Evolutionary conservation across 2,888 invertebrate species (phyloP).

Genomic region (Lycophotia porphyrea): DNA sequence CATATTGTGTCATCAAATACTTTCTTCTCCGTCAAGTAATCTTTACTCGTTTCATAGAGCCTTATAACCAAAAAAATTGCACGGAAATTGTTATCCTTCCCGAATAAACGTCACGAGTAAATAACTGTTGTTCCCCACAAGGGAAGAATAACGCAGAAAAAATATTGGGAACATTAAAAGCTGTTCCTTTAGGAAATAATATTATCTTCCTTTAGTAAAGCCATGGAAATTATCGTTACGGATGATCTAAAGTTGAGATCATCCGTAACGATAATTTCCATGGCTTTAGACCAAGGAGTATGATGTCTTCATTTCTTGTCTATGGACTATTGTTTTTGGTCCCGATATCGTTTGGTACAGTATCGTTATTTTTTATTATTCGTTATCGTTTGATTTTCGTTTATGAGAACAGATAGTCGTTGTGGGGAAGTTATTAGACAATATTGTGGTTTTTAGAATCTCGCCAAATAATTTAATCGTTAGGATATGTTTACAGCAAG

Average conservation of each 20-base stretch:
- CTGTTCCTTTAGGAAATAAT: constrained; percentile 19
- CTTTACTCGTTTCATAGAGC: neutral
- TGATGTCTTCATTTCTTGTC: constrained; percentile 11
- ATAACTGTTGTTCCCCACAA: constrained; percentile 10
- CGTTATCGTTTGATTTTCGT: constrained; percentile 59
- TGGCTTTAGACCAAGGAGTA: constrained; percentile 15
- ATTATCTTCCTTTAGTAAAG: no score
- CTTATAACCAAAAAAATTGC: neutral
- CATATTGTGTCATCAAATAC: neutral
- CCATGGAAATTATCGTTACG: no score
- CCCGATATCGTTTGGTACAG: constrained; percentile 40
- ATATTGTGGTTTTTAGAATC: constrained; percentile 26
- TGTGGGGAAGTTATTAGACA: constrained; percentile 46
- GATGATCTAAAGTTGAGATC: no score
- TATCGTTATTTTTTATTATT: constrained; percentile 61
- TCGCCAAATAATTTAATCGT: constrained; percentile 8
- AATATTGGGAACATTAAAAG: constrained; percentile 27
- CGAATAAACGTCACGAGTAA: constrained; percentile 15
- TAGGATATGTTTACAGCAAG: constrained; percentile 1
- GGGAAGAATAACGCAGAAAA: constrained; percentile 21
- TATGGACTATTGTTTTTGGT: constrained; percentile 48
- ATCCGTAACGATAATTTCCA: constrained; percentile 36
- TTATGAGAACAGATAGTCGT: constrained; percentile 53
- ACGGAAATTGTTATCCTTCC: neutral
- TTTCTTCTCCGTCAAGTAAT: neutral